Conservation (phyloP, 2,888 invertebrate genomes). For the Saturnia pavonia region DNA sequence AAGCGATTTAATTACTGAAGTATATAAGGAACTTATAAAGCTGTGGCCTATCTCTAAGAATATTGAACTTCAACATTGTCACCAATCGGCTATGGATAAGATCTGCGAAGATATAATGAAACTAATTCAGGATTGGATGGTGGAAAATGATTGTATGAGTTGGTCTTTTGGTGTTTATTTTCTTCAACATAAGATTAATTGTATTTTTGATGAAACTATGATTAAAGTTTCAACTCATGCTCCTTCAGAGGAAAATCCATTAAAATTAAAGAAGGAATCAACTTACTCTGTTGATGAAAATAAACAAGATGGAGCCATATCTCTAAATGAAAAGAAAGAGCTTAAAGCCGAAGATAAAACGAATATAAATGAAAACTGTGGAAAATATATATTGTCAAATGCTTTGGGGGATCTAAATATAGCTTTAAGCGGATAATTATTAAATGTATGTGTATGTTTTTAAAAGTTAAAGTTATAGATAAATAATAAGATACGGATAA, state of each 20-base stretch:
- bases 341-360: neutral
- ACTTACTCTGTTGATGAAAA: neutral
- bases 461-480: neutral
- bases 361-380: neutral
- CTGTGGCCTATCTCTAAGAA: neutral
- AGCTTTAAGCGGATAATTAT: neutral
- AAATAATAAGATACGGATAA: neutral
- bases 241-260: neutral
- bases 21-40: neutral
- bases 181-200: neutral
- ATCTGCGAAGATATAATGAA: neutral
- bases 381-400: neutral
- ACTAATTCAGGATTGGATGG: neutral
- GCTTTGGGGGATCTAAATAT: neutral
- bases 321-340: neutral
- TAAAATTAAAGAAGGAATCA: neutral
- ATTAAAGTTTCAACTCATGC: neutral
- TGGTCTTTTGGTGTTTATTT: neutral
- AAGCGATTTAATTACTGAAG: neutral
- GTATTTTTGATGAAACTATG: neutral
- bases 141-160: neutral
- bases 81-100: neutral
- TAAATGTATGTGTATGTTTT: neutral
- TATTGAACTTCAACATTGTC: neutral
- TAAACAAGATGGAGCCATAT: neutral